Percentiles rank a stretch among this genome's conserved stretches.
Evolutionary conservation across 2,797 vertebrate species (phyloP).

Genomic region (Xenops minutus): DNA sequence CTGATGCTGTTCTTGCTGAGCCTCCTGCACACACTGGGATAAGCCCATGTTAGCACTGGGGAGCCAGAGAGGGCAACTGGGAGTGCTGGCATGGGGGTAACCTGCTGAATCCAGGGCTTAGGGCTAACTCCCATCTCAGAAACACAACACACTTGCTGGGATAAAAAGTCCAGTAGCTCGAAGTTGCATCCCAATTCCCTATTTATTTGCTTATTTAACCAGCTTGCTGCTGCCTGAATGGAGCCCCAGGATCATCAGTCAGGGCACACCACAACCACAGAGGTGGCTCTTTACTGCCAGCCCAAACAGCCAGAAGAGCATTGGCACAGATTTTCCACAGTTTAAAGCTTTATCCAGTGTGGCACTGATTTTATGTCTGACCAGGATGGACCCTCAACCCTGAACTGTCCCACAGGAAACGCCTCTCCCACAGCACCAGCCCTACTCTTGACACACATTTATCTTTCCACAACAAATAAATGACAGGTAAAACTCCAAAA

Average conservation of each 20-base stretch:
- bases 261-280: background rate
- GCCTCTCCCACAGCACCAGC: background rate
- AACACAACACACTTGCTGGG: background rate
- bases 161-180: background rate
- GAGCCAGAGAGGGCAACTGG: background rate
- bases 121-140: background rate
- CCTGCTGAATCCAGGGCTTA: background rate
- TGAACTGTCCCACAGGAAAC: background rate
- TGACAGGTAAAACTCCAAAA: background rate
- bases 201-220: background rate
- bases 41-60: fast-evolving
- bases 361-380: background rate
- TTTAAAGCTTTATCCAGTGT: background rate
- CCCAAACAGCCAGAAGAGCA: background rate
- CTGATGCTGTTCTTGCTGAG: background rate
- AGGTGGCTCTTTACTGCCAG: background rate
- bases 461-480: background rate
- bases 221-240: background rate
- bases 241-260: background rate
- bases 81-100: fast-evolving
- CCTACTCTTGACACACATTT: background rate
- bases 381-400: fast-evolving
- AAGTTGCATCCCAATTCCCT: background rate
- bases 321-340: background rate
- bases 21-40: fast-evolving